Conservation (phyloP, 2,888 invertebrate species). For the Hipparchia sbordonii region DNA sequence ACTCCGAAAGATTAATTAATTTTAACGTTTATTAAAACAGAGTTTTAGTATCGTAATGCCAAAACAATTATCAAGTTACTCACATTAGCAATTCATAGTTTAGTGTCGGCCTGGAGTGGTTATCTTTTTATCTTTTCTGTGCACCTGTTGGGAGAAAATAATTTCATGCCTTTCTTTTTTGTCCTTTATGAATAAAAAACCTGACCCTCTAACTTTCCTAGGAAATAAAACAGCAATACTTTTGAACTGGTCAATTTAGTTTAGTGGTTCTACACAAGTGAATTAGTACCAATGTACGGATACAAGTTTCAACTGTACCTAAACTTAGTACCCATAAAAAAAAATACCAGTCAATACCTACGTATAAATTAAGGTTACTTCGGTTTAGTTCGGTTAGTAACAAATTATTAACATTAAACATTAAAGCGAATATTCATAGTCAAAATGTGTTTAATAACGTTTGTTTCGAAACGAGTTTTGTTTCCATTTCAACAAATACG, state of each 20-base stretch:
- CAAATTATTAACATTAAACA: not conserved
- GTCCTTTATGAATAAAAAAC: conserved; percentile 6
- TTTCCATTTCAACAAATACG: not conserved
- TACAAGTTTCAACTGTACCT: no score
- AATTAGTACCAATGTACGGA: no score
- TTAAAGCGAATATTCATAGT: conserved; percentile 4
- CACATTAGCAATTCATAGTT: conserved; percentile 54
- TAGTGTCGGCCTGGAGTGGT: conserved; percentile 58
- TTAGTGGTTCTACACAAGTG: no score
- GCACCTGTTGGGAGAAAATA: conserved; percentile 68
- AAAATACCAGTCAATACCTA: no score
- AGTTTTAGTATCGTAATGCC: conserved; percentile 6
- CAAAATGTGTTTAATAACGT: not conserved
- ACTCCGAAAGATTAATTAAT: no score
- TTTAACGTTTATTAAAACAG: no score
- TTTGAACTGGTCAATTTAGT: no score
- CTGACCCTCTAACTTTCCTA: no score
- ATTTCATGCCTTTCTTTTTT: conserved; percentile 42
- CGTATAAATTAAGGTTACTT: no score
- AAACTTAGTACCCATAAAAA: no score
- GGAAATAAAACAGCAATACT: no score
- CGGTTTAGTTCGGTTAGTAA: not conserved
- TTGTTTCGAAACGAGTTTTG: not conserved
- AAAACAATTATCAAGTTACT: conserved; percentile 50
- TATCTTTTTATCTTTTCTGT: conserved; percentile 75